phyloP scores from a whole-genome alignment of 2,113 vertebrate genomes.

The Accipiter cooperii region DNA sequence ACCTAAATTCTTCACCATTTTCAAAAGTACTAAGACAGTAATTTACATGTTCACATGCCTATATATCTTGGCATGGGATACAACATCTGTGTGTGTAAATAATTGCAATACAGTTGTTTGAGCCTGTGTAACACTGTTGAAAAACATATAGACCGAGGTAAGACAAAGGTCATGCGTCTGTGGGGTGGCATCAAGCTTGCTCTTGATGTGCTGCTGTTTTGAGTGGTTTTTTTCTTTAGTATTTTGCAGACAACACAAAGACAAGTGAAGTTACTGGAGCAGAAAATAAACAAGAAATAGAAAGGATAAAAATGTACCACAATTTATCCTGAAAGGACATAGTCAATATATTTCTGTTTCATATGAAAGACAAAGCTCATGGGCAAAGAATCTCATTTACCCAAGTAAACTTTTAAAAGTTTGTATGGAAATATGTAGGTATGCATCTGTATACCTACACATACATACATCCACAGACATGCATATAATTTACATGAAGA shows the following conservation, averaged over 20 bases:
- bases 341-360: not conserved
- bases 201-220: not conserved
- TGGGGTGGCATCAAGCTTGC: not conserved
- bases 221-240: not conserved
- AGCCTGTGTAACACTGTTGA: not conserved
- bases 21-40: not conserved
- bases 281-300: not conserved
- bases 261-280: not conserved
- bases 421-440: not conserved
- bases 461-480: not conserved
- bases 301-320: not conserved
- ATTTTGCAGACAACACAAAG: not conserved
- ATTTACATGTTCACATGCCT: fast-evolving
- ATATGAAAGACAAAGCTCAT: not conserved
- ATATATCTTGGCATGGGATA: not conserved
- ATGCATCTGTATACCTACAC: not conserved
- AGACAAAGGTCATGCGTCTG: not conserved
- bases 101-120: not conserved
- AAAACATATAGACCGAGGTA: not conserved
- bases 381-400: not conserved
- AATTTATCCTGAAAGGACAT: not conserved
- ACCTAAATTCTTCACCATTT: not conserved
- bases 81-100: not conserved
- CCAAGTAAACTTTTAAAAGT: not conserved
- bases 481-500: not conserved